Evolutionary conservation across 2,113 vertebrate genomes (phyloP), one percentile per base, ranked within the genome.

Genomic region (Taxidea taxus): DNA sequence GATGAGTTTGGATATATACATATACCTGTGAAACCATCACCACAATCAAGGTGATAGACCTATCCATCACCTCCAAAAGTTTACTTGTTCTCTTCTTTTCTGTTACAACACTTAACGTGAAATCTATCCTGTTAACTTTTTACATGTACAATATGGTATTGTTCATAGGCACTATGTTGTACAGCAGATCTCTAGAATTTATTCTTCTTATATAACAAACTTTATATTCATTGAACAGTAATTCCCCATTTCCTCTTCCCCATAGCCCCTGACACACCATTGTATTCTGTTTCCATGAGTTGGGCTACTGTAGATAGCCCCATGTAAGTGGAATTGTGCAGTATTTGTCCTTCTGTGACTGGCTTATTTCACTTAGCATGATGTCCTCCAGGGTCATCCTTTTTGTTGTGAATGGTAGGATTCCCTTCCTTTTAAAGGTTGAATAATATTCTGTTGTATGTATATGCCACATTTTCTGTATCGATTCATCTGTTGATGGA

Each of bases 1-100:
- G 75, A 34, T 87, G 29, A 81, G n/a, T 92, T 95, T 74, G 74
- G 81, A 72, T 44, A n/a, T 80, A 62, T 37, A 54, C 15, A 64
- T 74, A 44, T 92, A 54, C 12, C 75, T 39, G 44, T 92, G 75
- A 87, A 81, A 37, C 83, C 64, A 74, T 82, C 74, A 92, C 23
- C 47, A 37, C n/a, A 92, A 7, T 82, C 64, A 87, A 87, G 64
- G 60, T 87, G 29, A 95, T 51, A 80, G 51, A 86, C 18, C 18
- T 78, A 95, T 70, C 82, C 34, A 51, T 92, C n/a, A 87, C n/a
- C n/a, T 92, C 44, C 74, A 87, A n/a, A 95, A 87, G n/a, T 87
- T 95, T 81, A 13, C 42, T 75, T 70, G 1, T 72, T 44, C 74
- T 86, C 34, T 64, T 85, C 31, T 70, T 49, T 70, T 74, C 34